phyloP scores from a whole-genome alignment of 1,140 invertebrate genomes.

The Plodia interpunctella region DNA sequence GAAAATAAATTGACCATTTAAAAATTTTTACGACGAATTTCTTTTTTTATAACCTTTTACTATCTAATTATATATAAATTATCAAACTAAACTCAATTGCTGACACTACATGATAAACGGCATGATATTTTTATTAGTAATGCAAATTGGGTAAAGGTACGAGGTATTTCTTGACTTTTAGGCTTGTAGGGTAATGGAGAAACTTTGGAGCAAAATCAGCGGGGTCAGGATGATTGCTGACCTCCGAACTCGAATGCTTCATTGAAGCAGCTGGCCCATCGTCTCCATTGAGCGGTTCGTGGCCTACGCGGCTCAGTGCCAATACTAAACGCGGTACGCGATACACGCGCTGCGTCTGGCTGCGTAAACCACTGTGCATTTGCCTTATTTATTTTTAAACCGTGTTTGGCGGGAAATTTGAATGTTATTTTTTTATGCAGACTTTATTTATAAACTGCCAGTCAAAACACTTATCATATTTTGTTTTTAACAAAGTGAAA shows the following conservation, averaged over 20 bases:
- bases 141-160: slow-evolving; percentile 6
- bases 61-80: no score
- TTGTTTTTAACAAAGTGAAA: slow-evolving; percentile 33
- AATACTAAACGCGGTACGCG: slow-evolving; percentile 63
- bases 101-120: no score
- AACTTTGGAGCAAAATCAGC: slow-evolving; percentile 46
- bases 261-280: slow-evolving; percentile 64
- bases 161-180: slow-evolving; percentile 27
- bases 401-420: slow-evolving; percentile 52
- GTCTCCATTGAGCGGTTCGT: slow-evolving; percentile 55
- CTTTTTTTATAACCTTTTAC: no score
- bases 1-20: no score
- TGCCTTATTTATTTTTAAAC: slow-evolving; percentile 43
- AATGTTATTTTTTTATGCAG: slow-evolving; percentile 34
- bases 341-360: slow-evolving; percentile 56
- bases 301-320: slow-evolving; percentile 51
- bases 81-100: no score
- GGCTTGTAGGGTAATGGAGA: slow-evolving; percentile 63
- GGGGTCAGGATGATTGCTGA: slow-evolving; percentile 60
- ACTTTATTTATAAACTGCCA: slow-evolving; percentile 16
- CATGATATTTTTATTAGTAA: no score
- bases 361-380: slow-evolving; percentile 42
- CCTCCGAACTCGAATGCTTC: slow-evolving; percentile 69
- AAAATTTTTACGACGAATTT: no score
- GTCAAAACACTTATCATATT: neutral